Conservation (phyloP, 2,113 vertebrate species). For the Scortum barcoo region DNA sequence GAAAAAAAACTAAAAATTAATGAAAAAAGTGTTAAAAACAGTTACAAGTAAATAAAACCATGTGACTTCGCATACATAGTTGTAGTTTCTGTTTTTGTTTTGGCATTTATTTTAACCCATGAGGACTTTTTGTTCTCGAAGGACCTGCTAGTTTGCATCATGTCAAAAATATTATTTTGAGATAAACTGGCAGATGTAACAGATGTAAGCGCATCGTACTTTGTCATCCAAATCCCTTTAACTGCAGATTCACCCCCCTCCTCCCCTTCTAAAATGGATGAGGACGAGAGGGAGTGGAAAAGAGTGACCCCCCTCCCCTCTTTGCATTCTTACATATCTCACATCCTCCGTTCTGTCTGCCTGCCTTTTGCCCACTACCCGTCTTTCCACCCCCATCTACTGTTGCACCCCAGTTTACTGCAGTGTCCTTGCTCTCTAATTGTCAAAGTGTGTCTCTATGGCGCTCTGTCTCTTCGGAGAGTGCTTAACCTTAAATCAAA, state of each 20-base stretch:
- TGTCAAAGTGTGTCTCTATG: slow-evolving; percentile 10
- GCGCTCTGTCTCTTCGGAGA: background rate
- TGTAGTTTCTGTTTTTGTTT: background rate
- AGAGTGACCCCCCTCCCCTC: slow-evolving; percentile 46
- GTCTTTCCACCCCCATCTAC: background rate
- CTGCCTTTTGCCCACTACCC: slow-evolving; percentile 1
- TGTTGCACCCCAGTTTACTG: slow-evolving; percentile 20
- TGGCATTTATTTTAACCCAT: background rate
- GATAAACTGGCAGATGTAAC: no score
- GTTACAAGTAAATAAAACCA: background rate
- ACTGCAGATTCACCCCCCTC: background rate
- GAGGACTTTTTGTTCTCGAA: background rate
- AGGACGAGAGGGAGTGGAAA: slow-evolving; percentile 14
- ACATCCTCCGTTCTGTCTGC: slow-evolving; percentile 20
- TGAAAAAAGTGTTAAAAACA: background rate
- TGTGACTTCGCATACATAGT: background rate
- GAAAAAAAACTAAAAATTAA: background rate
- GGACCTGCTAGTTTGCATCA: background rate
- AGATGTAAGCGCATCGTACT: no score
- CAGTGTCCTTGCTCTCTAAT: slow-evolving; percentile 61
- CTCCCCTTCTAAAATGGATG: background rate
- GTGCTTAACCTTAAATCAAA: background rate
- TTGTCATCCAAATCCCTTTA: no score
- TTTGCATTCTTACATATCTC: slow-evolving; percentile 7
- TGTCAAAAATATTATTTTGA: background rate